Percentiles rank a stretch among this genome's conserved stretches.
Evolutionary conservation across 2,888 invertebrate species (phyloP).

Genomic region (Poecilus cupreus): DNA sequence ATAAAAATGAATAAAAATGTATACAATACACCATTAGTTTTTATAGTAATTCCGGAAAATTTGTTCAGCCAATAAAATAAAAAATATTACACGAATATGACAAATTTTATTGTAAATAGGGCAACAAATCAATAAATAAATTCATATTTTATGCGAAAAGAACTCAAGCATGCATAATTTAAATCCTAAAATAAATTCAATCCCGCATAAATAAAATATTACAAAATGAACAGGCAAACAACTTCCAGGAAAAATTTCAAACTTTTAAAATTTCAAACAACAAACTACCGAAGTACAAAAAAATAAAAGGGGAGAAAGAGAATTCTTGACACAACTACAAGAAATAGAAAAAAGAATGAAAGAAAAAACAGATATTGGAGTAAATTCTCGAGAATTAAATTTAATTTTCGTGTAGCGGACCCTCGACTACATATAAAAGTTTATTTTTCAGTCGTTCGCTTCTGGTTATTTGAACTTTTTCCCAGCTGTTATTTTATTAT

Average conservation of each 20-base stretch:
- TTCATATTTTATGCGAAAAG: not conserved
- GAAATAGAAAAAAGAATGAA: constrained; percentile 21
- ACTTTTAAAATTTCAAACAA: constrained; percentile 40
- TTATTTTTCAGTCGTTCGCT: constrained; percentile 50
- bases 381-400: constrained; percentile 43
- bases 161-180: not conserved
- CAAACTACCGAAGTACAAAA: constrained; percentile 18
- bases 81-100: not conserved
- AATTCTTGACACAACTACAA: constrained; percentile 37
- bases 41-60: constrained; percentile 3
- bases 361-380: constrained; percentile 35
- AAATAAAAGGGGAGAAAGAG: constrained; percentile 24
- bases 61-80: constrained; percentile 28
- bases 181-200: not conserved
- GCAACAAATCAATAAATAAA: constrained; percentile 1
- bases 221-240: not conserved
- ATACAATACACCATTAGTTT: constrained; percentile 15
- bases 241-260: constrained; percentile 11
- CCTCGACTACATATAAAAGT: constrained; percentile 48
- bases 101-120: not conserved
- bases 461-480: constrained; percentile 52
- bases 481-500: constrained; percentile 54
- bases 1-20: not conserved
- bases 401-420: constrained; percentile 50
- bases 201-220: constrained; percentile 25